These are phyloP conservation scores for Vannuccia rotundouncinata DNA, from an alignment of 2,888 invertebrate genomes.

Conservation along the genomic window DNA sequence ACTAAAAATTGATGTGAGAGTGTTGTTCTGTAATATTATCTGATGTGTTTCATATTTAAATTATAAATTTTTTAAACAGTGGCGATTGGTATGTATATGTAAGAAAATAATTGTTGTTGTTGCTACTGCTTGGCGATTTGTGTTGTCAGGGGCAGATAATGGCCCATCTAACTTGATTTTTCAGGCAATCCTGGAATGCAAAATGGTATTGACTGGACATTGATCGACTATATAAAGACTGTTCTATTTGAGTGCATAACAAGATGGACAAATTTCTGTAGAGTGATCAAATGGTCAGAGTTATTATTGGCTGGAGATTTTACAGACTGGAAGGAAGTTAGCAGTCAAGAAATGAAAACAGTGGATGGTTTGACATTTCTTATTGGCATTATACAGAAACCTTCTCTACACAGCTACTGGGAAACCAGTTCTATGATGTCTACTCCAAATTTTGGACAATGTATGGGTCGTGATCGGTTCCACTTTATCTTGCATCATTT, in stretches of 20 bases:
- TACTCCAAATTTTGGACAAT: slow-evolving; percentile 19
- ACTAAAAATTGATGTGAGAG: no score
- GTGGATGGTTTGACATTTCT: slow-evolving; percentile 10
- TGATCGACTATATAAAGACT: no score
- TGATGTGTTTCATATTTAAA: no score
- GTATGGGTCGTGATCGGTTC: background rate
- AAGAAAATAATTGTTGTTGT: no score
- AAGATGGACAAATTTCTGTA: slow-evolving; percentile 5
- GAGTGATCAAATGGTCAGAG: background rate
- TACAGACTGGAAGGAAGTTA: background rate
- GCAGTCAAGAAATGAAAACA: slow-evolving; percentile 1
- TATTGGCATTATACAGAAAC: slow-evolving; percentile 22
- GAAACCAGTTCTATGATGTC: slow-evolving; percentile 18
- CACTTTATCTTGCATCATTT: background rate
- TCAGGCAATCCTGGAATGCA: slow-evolving; percentile 6
- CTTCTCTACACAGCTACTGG: slow-evolving; percentile 15
- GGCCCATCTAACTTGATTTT: background rate
- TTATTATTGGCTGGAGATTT: background rate
- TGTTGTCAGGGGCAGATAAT: background rate
- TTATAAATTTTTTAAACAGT: no score
- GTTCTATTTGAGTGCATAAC: background rate
- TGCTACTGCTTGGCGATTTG: slow-evolving; percentile 15
- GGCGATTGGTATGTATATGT: no score
- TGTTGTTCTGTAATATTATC: no score
- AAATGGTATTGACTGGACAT: slow-evolving; percentile 19